These are phyloP conservation scores for Pomacea maculata DNA, from an alignment of 1,140 invertebrate species.

Conservation along the genomic window DNA sequence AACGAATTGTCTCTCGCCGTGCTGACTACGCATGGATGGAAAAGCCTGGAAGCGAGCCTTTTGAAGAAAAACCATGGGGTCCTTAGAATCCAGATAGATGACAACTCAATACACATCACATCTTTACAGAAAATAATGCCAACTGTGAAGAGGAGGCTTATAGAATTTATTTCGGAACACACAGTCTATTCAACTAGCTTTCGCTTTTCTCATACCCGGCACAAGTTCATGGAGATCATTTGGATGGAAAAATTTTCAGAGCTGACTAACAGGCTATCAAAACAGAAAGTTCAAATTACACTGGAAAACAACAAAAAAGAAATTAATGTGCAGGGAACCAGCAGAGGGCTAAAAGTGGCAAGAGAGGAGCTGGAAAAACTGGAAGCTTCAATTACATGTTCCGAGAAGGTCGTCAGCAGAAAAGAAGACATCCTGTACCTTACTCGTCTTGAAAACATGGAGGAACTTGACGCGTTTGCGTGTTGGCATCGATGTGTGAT, in stretches of 20 bases:
- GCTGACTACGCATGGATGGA: slow-evolving; percentile 12
- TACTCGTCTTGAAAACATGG: background rate
- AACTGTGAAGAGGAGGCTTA: slow-evolving; percentile 2
- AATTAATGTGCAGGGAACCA: slow-evolving; percentile 6
- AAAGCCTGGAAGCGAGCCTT: background rate
- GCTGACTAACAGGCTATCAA: background rate
- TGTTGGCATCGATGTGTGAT: background rate
- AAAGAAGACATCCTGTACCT: background rate
- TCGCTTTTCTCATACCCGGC: slow-evolving; percentile 3
- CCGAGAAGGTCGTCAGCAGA: background rate
- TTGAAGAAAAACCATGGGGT: background rate
- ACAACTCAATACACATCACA: slow-evolving; percentile 1
- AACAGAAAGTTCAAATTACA: background rate
- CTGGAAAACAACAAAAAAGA: background rate
- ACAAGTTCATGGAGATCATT: background rate
- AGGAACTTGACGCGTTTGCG: background rate
- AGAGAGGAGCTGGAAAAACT: slow-evolving; percentile 5
- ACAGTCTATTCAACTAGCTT: slow-evolving; percentile 20
- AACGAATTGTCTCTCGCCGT: slow-evolving; percentile 15
- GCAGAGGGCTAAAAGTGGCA: slow-evolving; percentile 2
- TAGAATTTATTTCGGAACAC: slow-evolving; percentile 23
- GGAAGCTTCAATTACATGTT: background rate
- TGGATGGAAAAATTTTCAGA: background rate
- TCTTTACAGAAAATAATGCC: slow-evolving; percentile 18
- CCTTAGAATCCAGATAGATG: slow-evolving; percentile 2